Base-by-base conservation (phyloP, 2,888 invertebrate genomes). In the Pterostichus niger region DNA sequence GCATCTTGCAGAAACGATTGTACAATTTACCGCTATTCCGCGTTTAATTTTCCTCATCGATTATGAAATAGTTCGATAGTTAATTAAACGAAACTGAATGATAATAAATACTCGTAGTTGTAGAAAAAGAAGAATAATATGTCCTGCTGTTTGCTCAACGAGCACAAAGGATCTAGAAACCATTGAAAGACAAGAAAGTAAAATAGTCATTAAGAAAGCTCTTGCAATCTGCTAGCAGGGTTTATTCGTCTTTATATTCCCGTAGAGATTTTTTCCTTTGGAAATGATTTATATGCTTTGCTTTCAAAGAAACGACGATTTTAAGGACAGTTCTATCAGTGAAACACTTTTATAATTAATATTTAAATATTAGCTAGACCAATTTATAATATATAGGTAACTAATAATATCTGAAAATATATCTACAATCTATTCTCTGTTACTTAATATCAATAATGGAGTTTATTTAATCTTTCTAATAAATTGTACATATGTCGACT, bases 141-240 rank as follows among this genome's bases (percentile, higher is more conserved):
- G 80, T 64, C 80, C 64, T 68, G 56, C 56, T 56, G 61, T 35
- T 15, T 46, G 24, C 6, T 33, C 35, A 24, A 49, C 49, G 40
- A 5, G 7, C 46, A 79, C 79, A 79, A 79, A 79, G 46, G 61
- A 24, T 13, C 17, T 52, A 24, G 24, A 44, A 17, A 17, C 33
- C 54, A 64, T 68, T 71, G 15, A 82, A 59, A 59, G 76, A 75
- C 82, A 82, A 82, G 82, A 82, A 82, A 82, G 82, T 82, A 68
- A 82, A 82, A 83, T 40, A 83, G 83, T 83, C 83, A 83, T 83
- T 83, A 83, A 83, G 83, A 83, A 64, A 54, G 40, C 54, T 24
- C 64, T 83, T 15, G 83, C 77, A 83, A 77, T 83, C 77, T 83
- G 35, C 56, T 40, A 24, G 10, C 80, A 31, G n/a, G 64, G 49